Conservation (phyloP, 1,140 invertebrate genomes). For the Tetraneura akinire region DNA sequence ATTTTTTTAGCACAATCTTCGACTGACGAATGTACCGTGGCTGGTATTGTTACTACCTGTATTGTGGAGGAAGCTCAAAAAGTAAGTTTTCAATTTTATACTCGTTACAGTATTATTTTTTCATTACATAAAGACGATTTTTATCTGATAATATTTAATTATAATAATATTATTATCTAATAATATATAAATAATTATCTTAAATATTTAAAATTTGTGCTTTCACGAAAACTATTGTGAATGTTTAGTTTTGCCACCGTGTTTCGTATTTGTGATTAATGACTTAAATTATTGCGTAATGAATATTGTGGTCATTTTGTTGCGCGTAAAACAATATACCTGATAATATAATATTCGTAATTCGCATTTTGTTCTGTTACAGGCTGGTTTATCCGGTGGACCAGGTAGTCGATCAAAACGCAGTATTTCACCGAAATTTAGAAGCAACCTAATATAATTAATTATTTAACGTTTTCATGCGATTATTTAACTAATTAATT, state of each 20-base stretch:
- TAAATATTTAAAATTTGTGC: no score
- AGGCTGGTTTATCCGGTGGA: constrained; percentile 32
- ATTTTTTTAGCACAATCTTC: constrained; percentile 36
- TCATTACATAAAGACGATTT: no score
- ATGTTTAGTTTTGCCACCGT: no score
- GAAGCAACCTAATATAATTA: not conserved
- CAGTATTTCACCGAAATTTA: constrained; percentile 27
- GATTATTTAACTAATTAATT: not conserved
- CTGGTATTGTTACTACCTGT: constrained; percentile 50
- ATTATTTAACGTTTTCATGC: not conserved
- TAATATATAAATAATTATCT: no score
- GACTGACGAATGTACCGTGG: constrained; percentile 52
- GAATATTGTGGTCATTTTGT: not conserved
- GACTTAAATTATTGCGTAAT: no score
- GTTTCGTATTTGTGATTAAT: no score
- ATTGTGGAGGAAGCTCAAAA: constrained; percentile 53
- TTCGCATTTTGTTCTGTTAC: constrained; percentile 1
- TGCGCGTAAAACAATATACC: not conserved
- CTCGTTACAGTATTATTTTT: no score
- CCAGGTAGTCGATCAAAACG: constrained; percentile 1
- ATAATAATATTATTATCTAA: no score
- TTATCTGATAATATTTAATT: no score
- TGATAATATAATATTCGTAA: not conserved
- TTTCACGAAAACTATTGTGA: no score
- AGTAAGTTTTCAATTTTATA: no score